phyloP scores from a whole-genome alignment of 1,140 invertebrate genomes.

The Zaprionus camerounensis region DNA sequence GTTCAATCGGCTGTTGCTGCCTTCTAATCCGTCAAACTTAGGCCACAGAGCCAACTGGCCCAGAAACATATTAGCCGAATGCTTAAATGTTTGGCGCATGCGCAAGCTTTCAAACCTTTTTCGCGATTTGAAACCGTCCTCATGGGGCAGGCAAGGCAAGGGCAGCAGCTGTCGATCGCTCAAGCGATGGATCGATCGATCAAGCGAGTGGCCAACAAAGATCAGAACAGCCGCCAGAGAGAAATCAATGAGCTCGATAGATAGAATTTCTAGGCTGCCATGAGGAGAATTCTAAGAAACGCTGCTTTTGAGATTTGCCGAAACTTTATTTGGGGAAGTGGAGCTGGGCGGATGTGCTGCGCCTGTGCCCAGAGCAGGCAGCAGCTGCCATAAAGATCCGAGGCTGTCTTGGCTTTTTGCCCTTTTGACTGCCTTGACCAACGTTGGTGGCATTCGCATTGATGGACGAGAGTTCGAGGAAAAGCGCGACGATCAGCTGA shows the following conservation, averaged over 20 bases:
- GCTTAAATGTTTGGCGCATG: slow-evolving; percentile 74
- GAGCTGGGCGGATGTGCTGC: slow-evolving; percentile 55
- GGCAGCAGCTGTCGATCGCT: slow-evolving; percentile 61
- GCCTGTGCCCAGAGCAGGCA: slow-evolving; percentile 23
- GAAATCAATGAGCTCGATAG: slow-evolving; percentile 73
- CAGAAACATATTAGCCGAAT: slow-evolving; percentile 44
- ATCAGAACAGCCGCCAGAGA: slow-evolving; percentile 70
- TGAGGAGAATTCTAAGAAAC: slow-evolving; percentile 68
- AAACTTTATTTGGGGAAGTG: slow-evolving; percentile 33
- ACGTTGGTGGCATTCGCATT: slow-evolving; percentile 65
- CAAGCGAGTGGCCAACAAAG: slow-evolving; percentile 65
- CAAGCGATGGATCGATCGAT: slow-evolving; percentile 47
- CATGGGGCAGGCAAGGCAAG: background rate
- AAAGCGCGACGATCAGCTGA: slow-evolving; percentile 31
- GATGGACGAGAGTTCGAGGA: slow-evolving; percentile 45
- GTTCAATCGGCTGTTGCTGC: background rate
- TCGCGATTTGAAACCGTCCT: slow-evolving; percentile 74
- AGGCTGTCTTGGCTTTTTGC: background rate
- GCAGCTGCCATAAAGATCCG: slow-evolving; percentile 57
- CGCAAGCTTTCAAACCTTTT: slow-evolving; percentile 77
- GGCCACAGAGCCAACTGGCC: slow-evolving; percentile 44
- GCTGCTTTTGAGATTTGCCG: slow-evolving; percentile 76
- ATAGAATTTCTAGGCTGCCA: slow-evolving; percentile 77
- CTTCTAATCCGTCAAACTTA: slow-evolving; percentile 23
- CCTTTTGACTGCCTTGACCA: slow-evolving; percentile 15